A percentile compares a stretch with the other conserved stretches of the same genome.
phyloP scores from a whole-genome alignment of 2,113 vertebrate species.

The Ameiurus melas region DNA sequence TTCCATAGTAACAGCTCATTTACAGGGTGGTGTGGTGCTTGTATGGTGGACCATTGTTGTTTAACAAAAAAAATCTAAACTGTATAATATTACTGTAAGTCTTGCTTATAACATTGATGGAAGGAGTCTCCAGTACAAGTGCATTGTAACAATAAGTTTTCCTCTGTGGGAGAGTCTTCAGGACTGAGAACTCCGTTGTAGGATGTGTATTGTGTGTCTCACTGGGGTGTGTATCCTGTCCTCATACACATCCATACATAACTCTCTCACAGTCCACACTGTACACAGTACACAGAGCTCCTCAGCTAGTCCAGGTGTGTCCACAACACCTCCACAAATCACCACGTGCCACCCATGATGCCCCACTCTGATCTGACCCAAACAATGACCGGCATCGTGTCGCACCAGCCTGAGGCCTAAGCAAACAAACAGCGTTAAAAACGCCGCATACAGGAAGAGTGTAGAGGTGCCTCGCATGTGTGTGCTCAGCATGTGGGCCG shows the following conservation, averaged over 20 bases:
- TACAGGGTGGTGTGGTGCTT: not conserved
- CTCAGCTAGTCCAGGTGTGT: slow-evolving; percentile 24
- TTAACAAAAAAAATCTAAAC: not conserved
- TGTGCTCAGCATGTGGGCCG: slow-evolving; percentile 52
- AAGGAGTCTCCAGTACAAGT: not conserved
- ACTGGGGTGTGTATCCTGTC: slow-evolving; percentile 32
- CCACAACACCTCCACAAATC: slow-evolving; percentile 32
- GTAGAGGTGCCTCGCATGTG: slow-evolving; percentile 79
- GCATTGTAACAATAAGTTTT: not conserved
- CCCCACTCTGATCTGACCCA: not conserved
- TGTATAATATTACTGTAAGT: not conserved
- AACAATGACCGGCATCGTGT: slow-evolving; percentile 29
- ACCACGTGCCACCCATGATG: slow-evolving; percentile 25
- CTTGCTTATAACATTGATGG: not conserved
- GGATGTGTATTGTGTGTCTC: slow-evolving; percentile 24
- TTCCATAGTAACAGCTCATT: not conserved
- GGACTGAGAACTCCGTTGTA: not conserved
- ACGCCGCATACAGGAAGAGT: slow-evolving; percentile 42
- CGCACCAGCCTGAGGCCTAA: slow-evolving; percentile 64
- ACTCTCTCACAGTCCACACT: slow-evolving; percentile 1
- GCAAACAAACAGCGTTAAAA: slow-evolving; percentile 71
- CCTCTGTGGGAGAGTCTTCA: not conserved
- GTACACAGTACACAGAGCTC: not conserved
- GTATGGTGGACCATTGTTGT: not conserved
- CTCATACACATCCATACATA: slow-evolving; percentile 11